phyloP scores from a whole-genome alignment of 2,113 vertebrate genomes.

The Myiozetetes cayanensis region DNA sequence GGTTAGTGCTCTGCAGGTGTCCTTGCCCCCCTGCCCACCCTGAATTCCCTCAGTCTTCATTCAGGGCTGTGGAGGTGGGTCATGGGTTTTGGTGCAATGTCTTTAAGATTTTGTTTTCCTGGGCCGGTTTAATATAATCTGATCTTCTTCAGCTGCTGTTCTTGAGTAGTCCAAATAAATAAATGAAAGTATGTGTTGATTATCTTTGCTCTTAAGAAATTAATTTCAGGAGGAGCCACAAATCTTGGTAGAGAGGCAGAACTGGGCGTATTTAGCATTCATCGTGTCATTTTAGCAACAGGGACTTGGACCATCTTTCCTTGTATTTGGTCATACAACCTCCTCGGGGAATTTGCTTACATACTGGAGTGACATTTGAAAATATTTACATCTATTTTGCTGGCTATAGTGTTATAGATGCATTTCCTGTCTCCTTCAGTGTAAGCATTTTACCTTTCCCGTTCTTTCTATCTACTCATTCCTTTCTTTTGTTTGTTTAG shows the following conservation, averaged over 20 bases:
- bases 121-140: background rate
- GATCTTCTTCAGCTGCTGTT: constrained; percentile 27
- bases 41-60: background rate
- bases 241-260: background rate
- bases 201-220: background rate
- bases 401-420: constrained; percentile 10
- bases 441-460: constrained; percentile 28
- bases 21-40: background rate
- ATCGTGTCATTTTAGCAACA: background rate
- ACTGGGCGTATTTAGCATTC: background rate
- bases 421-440: constrained; percentile 23
- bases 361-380: constrained; percentile 26
- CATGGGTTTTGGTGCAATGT: background rate
- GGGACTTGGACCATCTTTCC: background rate
- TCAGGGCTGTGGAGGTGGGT: background rate
- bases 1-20: background rate
- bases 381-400: constrained; percentile 49
- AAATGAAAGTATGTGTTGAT: background rate
- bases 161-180: background rate
- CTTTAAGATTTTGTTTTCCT: constrained; percentile 2
- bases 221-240: background rate
- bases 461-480: constrained; percentile 2
- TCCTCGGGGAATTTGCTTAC: constrained; percentile 32
- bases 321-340: background rate
- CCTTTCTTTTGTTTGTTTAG: constrained; percentile 17